phyloP scores from a whole-genome alignment of 2,113 vertebrate genomes.

The Ahaetulla prasina region DNA sequence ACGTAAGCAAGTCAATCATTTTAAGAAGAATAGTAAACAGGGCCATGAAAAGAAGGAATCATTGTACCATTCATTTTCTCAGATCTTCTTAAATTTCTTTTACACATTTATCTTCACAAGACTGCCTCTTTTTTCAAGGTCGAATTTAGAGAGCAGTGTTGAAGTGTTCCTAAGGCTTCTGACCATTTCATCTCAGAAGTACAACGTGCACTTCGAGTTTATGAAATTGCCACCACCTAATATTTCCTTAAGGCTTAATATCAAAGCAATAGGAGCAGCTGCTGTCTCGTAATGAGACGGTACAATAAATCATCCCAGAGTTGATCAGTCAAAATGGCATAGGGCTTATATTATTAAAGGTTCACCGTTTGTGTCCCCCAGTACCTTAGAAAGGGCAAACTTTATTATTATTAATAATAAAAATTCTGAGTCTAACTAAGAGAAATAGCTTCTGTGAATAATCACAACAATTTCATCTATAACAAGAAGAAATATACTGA shows the following conservation, averaged over 20 bases:
- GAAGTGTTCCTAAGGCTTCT: neutral
- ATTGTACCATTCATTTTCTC: slow-evolving; percentile 26
- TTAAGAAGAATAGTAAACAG: slow-evolving; percentile 37
- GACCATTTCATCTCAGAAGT: neutral
- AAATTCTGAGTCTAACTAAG: neutral
- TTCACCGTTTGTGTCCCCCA: neutral
- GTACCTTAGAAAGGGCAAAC: neutral
- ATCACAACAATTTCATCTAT: neutral
- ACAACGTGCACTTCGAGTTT: neutral
- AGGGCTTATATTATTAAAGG: neutral
- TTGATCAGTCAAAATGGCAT: neutral
- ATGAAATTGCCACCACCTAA: neutral
- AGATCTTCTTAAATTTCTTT: slow-evolving; percentile 14
- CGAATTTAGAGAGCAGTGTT: slow-evolving; percentile 8
- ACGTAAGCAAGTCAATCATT: slow-evolving; percentile 25
- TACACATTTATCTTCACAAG: slow-evolving; percentile 22
- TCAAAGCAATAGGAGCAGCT: neutral
- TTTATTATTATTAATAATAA: neutral
- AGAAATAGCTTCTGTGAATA: neutral
- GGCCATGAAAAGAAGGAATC: slow-evolving; percentile 29
- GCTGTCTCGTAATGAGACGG: neutral
- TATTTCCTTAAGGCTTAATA: slow-evolving; percentile 9
- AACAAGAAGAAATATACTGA: neutral
- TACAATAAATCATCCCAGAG: neutral
- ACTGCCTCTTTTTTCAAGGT: slow-evolving; percentile 35